phyloP scores from a whole-genome alignment of 2,113 vertebrate genomes.

The Megatriorchis doriae region DNA sequence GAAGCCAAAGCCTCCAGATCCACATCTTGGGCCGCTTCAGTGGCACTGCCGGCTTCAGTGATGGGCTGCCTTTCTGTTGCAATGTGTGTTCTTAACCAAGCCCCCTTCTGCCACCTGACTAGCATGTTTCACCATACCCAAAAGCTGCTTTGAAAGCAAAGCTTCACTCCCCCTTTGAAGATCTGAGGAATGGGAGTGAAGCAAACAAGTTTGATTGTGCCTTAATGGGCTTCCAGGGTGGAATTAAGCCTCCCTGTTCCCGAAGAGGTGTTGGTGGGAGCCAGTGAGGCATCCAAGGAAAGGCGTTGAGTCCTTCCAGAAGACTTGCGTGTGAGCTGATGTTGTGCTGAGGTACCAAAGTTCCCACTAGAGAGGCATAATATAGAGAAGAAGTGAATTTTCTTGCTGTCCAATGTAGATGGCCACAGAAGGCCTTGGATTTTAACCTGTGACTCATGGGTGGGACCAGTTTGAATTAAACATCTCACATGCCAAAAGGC shows the following conservation, averaged over 20 bases:
- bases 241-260: background rate
- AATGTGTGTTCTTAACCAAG: background rate
- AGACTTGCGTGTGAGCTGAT: background rate
- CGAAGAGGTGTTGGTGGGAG: background rate
- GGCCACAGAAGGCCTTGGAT: background rate
- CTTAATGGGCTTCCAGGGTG: background rate
- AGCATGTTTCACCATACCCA: background rate
- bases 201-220: background rate
- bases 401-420: background rate
- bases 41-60: accelerated
- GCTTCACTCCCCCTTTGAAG: background rate
- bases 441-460: background rate
- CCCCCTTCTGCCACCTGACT: background rate
- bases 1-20: background rate
- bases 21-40: accelerated
- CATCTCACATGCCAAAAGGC: accelerated
- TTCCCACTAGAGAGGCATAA: background rate
- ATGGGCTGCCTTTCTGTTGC: background rate
- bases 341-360: background rate
- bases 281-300: background rate
- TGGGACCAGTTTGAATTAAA: background rate
- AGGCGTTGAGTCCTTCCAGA: accelerated
- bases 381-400: background rate
- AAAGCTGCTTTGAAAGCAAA: background rate
- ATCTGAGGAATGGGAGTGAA: background rate